phyloP scores from a whole-genome alignment of 2,113 vertebrate genomes.

The Stigmatopora nigra region DNA sequence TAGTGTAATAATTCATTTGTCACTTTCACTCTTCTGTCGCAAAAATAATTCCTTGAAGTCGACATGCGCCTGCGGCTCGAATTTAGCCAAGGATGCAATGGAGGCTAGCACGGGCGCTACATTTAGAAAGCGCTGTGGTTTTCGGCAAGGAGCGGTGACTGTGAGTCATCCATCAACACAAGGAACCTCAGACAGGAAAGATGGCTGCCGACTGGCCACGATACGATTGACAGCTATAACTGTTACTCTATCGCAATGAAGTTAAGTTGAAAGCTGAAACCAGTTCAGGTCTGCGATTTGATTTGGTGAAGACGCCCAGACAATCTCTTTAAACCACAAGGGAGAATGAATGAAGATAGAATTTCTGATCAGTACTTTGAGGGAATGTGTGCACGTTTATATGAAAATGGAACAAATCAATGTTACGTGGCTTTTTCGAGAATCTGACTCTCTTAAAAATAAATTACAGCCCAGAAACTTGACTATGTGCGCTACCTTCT shows the following conservation, averaged over 20 bases:
- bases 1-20: neutral
- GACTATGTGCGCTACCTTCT: conserved; percentile 74
- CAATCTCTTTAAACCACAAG: conserved; percentile 28
- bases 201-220: conserved; percentile 25
- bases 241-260: conserved; percentile 25
- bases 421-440: conserved; percentile 4
- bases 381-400: conserved; percentile 15
- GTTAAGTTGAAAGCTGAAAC: conserved; percentile 60
- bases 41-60: neutral
- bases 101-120: conserved; percentile 29
- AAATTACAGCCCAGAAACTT: neutral
- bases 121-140: conserved; percentile 52
- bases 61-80: conserved; percentile 1
- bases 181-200: conserved; percentile 16
- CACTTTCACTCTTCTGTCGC: neutral
- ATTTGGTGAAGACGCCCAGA: conserved; percentile 57
- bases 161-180: conserved; percentile 57
- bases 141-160: conserved; percentile 49
- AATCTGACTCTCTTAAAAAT: neutral
- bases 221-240: conserved; percentile 50
- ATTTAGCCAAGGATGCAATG: conserved; percentile 32
- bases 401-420: conserved; percentile 11
- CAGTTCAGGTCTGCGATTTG: conserved; percentile 47
- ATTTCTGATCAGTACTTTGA: conserved; percentile 31
- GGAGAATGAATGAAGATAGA: conserved; percentile 33